phyloP scores from a whole-genome alignment of 2,797 vertebrate species.

The Cossypha polioptera region DNA sequence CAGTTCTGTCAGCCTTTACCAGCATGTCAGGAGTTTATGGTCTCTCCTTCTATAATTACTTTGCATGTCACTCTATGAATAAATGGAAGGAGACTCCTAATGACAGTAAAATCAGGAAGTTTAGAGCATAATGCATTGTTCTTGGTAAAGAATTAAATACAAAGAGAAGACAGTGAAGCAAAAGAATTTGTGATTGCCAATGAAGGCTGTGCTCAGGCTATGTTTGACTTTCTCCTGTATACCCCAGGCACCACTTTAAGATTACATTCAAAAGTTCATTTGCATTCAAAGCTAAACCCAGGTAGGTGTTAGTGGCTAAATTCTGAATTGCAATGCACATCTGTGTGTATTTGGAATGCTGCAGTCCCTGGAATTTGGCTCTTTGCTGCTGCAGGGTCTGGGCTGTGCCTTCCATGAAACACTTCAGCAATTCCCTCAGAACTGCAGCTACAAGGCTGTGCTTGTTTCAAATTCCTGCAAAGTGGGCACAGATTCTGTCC shows the following conservation, averaged over 20 bases:
- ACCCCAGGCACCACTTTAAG: background rate
- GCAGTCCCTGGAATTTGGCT: background rate
- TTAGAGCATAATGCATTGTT: background rate
- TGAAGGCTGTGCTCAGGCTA: background rate
- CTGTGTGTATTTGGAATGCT: background rate
- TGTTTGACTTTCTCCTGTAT: slow-evolving; percentile 14
- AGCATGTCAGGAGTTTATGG: rapidly evolving
- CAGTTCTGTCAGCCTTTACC: background rate
- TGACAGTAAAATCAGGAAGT: background rate
- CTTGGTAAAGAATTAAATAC: background rate
- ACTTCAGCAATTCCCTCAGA: background rate
- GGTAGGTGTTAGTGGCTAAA: background rate
- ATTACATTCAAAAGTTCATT: background rate
- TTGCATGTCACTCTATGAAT: background rate
- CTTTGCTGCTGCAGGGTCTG: background rate
- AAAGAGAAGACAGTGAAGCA: background rate
- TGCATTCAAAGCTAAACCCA: background rate
- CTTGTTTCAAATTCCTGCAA: background rate
- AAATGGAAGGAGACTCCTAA: background rate
- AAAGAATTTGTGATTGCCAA: background rate
- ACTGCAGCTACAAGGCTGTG: background rate
- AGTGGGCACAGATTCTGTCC: background rate
- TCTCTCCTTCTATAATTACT: background rate
- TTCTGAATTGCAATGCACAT: background rate
- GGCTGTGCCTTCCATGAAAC: background rate